Evolutionary conservation across 2,797 vertebrate species (phyloP), one percentile per base, ranked within the genome.

Genomic region (Lepus townsendii): DNA sequence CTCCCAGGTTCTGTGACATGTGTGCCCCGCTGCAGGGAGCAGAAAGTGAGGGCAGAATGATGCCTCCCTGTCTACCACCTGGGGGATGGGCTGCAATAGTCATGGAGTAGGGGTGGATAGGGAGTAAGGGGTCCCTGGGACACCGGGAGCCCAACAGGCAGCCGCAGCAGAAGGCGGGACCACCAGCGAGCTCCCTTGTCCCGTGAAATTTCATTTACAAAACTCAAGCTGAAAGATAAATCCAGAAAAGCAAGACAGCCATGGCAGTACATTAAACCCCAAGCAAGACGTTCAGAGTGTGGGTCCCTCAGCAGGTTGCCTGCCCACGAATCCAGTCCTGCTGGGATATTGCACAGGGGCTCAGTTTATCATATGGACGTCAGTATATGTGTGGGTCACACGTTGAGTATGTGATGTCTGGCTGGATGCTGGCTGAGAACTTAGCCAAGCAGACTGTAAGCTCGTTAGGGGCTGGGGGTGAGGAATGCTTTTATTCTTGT

Each of bases 401-500:
- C 35, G 71, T n/a, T 65, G 42, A 87, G 13, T 26, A 6, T 38
- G 3, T 13, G 42, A 26, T n/a, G 20, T 35, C 69, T 86, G 50
- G 16, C 19, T 69, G 7, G 20, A 20, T 73, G 76, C 50, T 42
- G 1, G 17, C 7, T 4, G 72, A 82, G 50, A 66, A 4, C 63
- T 65, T 73, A 27, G 62, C 73, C 35, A 79, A 93, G 35, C 42
- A n/a, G 54, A 42, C 5, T 16, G 10, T 88, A 69, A 85, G 54
- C 50, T 30, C 26, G 65, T 24, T 19, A 32, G 22, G 7, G 17
- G 22, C 17, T 35, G 13, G 20, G 5, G 4, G 7, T 79, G 20
- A 88, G 66, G 7, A 63, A 80, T 35, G 42, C 26, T 73, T 88
- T 85, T 57, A 57, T 52, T 85, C 35, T 84, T 83, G 26, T 76